Base-by-base conservation (phyloP, 2,113 vertebrate genomes). In the Progne subis region DNA sequence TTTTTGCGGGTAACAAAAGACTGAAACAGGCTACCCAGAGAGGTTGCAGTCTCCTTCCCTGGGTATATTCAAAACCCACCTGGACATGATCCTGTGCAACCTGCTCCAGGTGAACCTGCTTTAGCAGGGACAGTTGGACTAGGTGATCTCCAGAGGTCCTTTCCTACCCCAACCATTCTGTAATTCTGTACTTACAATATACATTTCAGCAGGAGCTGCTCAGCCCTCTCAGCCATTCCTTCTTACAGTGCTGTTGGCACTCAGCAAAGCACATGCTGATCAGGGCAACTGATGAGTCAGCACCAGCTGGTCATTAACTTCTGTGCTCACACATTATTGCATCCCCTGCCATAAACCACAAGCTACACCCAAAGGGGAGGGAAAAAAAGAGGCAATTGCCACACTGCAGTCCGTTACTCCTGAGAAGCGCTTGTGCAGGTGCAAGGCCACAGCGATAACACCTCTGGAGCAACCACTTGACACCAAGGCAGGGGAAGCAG, bases 391-490 rank as follows among this genome's bases (percentile, higher is more conserved):
- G 6, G 19, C 31, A 29, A 59, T 63, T 81, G 26, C 34, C 44
- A 65, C 16, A 18, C 19, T 37, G 46, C 37, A 49, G 55, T 49
- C 12, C 59, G 20, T 50, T 53, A 24, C 4, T 63, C 19, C 69
- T 7, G 10, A 67, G 21, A 37, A 15, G 12, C 7, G 10, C 19
- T 78, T 4, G 9, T 18, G 32, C 44, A 39, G 57, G 44, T 43
- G 60, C 56, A 59, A 93, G 55, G 90, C 17, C 69, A 64, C 2
- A 3, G 63, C 1, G 2, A 2, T 18, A 71, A 29, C 47, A 29
- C 6, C 56, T 23, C 34, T 1, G 1, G 26, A 70, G 8, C 29
- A 41, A n/a, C 10, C 0, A 0, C 32, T 32, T 0, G 1, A 41
- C 9, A 11, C 6, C 28, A 8, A 8, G 1, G 2, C 41, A 18